Evolutionary conservation across 2,888 invertebrate genomes (phyloP), one percentile per base, ranked within the genome.

Genomic region (Cybosia mesomella): DNA sequence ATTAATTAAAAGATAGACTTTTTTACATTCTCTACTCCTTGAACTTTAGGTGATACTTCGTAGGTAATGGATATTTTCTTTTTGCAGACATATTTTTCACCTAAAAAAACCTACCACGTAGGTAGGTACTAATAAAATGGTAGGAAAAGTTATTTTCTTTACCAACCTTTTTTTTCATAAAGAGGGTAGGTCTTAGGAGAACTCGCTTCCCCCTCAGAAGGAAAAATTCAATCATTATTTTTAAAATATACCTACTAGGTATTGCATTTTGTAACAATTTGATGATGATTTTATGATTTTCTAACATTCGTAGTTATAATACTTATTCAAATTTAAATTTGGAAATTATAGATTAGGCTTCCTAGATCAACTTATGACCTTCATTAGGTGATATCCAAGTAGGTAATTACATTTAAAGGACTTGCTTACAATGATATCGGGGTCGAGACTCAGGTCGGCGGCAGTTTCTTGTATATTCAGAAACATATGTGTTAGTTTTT

Each of bases 11-110:
- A 18, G 7, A 2, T 18, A 43, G 18, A 43, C 18, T 18, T 43
- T 15, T 39, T 39, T 39, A 70, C 62, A 67, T 58, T 75, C 63
- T 66, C 63, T 32, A 64, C 11, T 32, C 72, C 72, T 76, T 79
- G 69, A 75, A 67, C 65, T 75, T 75, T 70, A 43, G 18, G 43
- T 43, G 43, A 43, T 18, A 43, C 18, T 18, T 43, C 43, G 7
- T 18, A 18, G 7, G 18, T 43, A 43, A 18, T 43, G 18, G 13
- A 43, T 43, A 15, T 18, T 43, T 43, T 18, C 43, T 43, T 43
- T 18, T 43, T 39, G 13, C 3, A 39, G 15, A 39, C 28, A 28
- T 15, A 36, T 39, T 39, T 15, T 15, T 39, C 15, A 13, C 15
- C 36, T 36, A 36, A 36, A 36, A 13, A 36, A 36, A 36, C 11